These are phyloP conservation scores for Drosophila nigrodunni DNA, from an alignment of 1,140 invertebrate genomes.

Conservation along the genomic window DNA sequence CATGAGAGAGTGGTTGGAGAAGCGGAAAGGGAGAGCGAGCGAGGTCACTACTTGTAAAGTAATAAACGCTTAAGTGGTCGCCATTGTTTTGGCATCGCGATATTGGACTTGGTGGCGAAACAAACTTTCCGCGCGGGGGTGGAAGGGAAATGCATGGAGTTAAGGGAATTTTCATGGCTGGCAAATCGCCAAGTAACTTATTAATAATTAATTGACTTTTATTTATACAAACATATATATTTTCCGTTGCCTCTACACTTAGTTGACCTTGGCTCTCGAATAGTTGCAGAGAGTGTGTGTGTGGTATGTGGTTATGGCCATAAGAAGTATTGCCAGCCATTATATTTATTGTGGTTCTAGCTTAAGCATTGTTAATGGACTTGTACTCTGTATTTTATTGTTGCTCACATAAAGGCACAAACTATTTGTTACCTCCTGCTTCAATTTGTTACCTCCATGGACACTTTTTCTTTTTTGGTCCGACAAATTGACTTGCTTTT, in stretches of 20 bases:
- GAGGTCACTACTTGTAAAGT: conserved; percentile 45
- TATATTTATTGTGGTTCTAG: conserved; percentile 23
- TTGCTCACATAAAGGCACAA: conserved; percentile 13
- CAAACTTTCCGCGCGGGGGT: not conserved
- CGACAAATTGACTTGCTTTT: conserved; percentile 56
- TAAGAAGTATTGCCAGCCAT: conserved; percentile 55
- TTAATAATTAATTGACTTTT: conserved; percentile 74
- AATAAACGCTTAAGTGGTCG: conserved; percentile 65
- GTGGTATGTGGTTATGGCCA: conserved; percentile 36
- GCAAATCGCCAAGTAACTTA: conserved; percentile 44
- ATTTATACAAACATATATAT: conserved; percentile 27
- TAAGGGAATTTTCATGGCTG: conserved; percentile 3
- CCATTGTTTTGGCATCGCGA: conserved; percentile 40
- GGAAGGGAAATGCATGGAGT: not conserved
- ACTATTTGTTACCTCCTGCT: not conserved
- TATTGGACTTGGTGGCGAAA: conserved; percentile 11
- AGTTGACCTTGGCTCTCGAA: conserved; percentile 23
- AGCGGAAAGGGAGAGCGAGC: not conserved
- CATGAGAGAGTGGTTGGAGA: not conserved
- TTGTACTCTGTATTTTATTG: conserved; percentile 29
- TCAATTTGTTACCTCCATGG: not conserved
- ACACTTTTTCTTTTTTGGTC: not conserved
- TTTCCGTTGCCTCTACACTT: not conserved
- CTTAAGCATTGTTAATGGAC: conserved; percentile 4
- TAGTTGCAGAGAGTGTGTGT: conserved; percentile 28